phyloP scores from a whole-genome alignment of 2,113 vertebrate genomes.

The Ailurus styani region DNA sequence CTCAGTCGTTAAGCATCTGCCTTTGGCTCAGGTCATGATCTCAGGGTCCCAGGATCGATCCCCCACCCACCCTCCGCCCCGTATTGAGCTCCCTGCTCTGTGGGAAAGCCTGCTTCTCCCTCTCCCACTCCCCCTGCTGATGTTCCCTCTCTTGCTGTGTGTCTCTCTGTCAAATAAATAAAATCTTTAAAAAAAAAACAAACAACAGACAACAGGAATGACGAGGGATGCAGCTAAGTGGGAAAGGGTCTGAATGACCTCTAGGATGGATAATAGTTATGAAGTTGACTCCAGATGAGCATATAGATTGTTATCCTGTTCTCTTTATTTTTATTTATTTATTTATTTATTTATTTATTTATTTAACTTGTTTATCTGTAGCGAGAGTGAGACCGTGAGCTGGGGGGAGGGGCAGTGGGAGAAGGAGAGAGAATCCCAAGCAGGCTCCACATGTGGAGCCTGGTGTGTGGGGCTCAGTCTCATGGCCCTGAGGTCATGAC shows the following conservation, averaged over 20 bases:
- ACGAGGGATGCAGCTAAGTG: neutral
- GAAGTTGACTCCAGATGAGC: neutral
- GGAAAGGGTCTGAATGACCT: neutral
- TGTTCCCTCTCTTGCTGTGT: no score
- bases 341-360: neutral
- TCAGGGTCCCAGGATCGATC: no score
- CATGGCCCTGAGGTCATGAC: neutral
- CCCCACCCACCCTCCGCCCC: no score
- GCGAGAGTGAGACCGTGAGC: neutral
- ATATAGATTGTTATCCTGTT: neutral
- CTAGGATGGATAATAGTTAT: neutral
- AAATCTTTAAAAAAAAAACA: no score
- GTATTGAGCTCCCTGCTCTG: no score
- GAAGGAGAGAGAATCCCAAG: neutral
- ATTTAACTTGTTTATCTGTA: neutral
- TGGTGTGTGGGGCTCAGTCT: neutral
- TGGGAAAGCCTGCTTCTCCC: no score
- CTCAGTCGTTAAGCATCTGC: no score
- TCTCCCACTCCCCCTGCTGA: no score
- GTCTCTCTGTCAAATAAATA: no score
- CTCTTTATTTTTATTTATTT: neutral
- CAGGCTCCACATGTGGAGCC: neutral
- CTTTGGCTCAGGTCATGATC: no score
- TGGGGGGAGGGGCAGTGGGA: neutral
- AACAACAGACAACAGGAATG: neutral